Evolutionary conservation across 92 coral and sea anemone genomes (phyloP), one percentile per base, ranked within the genome.

Genomic region (Phenganax marumi): DNA sequence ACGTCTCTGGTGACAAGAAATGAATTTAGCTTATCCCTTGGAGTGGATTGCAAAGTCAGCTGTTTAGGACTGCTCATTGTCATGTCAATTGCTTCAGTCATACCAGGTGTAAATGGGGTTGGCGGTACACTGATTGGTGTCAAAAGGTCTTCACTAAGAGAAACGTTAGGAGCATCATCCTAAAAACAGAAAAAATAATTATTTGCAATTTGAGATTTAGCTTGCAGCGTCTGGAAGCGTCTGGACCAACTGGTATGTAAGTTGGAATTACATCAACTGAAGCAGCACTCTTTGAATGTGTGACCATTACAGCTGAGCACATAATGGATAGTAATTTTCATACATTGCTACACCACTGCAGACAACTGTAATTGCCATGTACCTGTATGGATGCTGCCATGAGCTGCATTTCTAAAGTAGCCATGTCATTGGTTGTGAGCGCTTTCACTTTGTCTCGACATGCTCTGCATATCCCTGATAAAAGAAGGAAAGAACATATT

Each of bases 1-100:
- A 82, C 72, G 47, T 82, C 90, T 75, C 86, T 75, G n/a, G 90
- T 14, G 4, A 83, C 90, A 47, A 87, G 86, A 75, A 75, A 86
- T 14, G 26, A 50, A 65, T 86, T 86, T 52, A 86, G 79, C 71
- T 73, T 81, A 24, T 75, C 89, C 24, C 57, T 72, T 72, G 77
- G 57, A 50, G 52, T 68, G 25, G 48, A 68, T 68, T 13, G 73
- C 63, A 56, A 56, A 56, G 63, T 14, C 63, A 56, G 17, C 63
- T 56, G 63, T 56, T 56, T 6, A 56, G 63, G 63, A 56, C 65
- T 58, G 65, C 8, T 58, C 21, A 58, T 58, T 68, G 73, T 14
- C 51, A 46, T 8, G 49, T 68, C 73, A 18, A 68, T 12, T 18
- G 73, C 73, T 25, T 68, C 24, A 22, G 75, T 16, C 10, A 46